Conservation (phyloP, 2,113 vertebrate genomes). For the Crotalus tigris region DNA sequence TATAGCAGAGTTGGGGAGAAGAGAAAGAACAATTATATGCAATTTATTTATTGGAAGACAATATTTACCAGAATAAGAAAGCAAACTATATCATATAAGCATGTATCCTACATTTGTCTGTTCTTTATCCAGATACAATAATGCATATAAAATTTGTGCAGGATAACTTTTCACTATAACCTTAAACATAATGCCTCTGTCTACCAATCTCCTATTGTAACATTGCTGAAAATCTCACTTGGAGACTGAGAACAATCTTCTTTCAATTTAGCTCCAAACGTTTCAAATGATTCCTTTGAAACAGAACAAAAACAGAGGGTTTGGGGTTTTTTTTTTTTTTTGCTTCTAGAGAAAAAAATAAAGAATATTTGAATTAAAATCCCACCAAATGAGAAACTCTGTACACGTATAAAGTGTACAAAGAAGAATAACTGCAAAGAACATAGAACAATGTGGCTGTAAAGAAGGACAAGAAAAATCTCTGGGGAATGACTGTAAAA, state of each 20-base stretch:
- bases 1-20: background rate
- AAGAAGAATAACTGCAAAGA: background rate
- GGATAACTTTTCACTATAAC: background rate
- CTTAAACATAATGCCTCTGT: background rate
- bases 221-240: background rate
- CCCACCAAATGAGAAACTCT: background rate
- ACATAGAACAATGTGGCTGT: background rate
- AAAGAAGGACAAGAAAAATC: background rate
- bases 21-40: background rate
- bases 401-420: background rate
- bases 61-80: background rate
- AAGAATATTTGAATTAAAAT: background rate
- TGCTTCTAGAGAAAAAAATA: background rate
- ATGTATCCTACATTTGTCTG: background rate
- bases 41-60: background rate
- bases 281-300: background rate
- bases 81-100: too few species aligned
- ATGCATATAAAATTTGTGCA: background rate
- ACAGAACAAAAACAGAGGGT: background rate
- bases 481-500: background rate
- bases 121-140: background rate
- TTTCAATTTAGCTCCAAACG: conserved; percentile 15
- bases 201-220: background rate
- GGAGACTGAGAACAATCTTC: background rate
- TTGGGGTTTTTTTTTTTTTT: background rate